Base-by-base conservation (phyloP, 64 coral and sea anemone genomes). In the Stichodactyla mertensii region DNA sequence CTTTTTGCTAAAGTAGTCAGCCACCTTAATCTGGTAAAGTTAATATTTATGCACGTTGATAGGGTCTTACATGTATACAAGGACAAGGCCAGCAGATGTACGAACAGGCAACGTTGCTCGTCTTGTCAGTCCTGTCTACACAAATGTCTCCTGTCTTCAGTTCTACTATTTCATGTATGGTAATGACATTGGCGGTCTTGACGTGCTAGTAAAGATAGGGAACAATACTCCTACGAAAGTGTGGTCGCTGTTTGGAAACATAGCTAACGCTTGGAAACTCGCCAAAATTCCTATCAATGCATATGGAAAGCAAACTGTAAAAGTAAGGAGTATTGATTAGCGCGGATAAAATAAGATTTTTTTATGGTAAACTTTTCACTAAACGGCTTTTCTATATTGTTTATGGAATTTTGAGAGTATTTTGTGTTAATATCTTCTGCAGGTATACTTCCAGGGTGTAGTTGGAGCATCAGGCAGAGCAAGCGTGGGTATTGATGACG, bases 391-490 rank as follows among this genome's bases (percentile, higher is more conserved):
- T 45, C 36, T 45, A 45, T 45, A 45, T 45, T 45, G 36, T 2
- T 2, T 45, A 45, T 45, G 36, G 36, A 45, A 3, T 4, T 45
- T 45, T 45, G 36, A 45, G 18, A 16, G 18, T 20, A 66, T 24
- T 24, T 70, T 70, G 7, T 70, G 19, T 24, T 69, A 22, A 22
- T 22, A 22, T 74, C 26, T 74, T 19, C 2, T 12, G 24, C 10
- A 74, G 69, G 24, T 74, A 31, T 74, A 74, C 69, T 74, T 74
- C 22, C 69, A 74, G 69, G 69, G 69, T 74, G 69, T 74, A 23
- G 69, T 74, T 27, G 69, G 69, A 11, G 7, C 69, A 74, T 31
- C 69, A 74, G 69, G 69, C 3, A 26, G 26, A 74, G 7, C 69
- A 11, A 74, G 69, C 23, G 69, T 74, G 12, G 69, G 20, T 31